Evolutionary conservation across 2,113 vertebrate genomes (phyloP).

Genomic region (Serinus canaria): DNA sequence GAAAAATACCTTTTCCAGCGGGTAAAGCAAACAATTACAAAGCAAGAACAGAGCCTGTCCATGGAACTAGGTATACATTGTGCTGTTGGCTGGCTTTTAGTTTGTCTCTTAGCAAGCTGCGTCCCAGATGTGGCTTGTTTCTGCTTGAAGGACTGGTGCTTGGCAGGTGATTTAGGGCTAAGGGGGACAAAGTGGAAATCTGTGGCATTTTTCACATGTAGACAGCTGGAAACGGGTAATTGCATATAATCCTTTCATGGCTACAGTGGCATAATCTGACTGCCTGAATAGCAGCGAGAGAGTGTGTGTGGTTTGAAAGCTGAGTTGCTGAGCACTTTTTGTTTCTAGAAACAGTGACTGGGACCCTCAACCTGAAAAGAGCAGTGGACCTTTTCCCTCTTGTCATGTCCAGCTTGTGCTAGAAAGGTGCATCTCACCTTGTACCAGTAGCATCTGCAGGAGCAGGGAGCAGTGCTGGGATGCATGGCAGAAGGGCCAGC

Average conservation of each 20-base stretch:
- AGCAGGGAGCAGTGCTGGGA: neutral
- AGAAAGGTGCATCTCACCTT: neutral
- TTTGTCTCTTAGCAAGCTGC: neutral
- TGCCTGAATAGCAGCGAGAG: neutral
- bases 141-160: neutral
- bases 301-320: accelerated
- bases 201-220: neutral
- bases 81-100: neutral
- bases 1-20: neutral
- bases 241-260: neutral
- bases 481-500: neutral
- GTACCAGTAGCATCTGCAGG: accelerated
- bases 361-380: neutral
- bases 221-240: accelerated
- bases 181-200: neutral
- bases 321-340: neutral
- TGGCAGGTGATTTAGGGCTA: neutral
- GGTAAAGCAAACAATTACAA: neutral
- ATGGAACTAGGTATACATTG: accelerated
- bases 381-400: neutral
- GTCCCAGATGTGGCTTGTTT: neutral
- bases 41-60: neutral
- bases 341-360: accelerated
- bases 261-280: neutral
- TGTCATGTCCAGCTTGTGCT: too few relatives aligned